Percentiles rank a stretch among this genome's conserved stretches.
Conservation (phyloP, 2,888 invertebrate species). For the Hipparchia semele region DNA sequence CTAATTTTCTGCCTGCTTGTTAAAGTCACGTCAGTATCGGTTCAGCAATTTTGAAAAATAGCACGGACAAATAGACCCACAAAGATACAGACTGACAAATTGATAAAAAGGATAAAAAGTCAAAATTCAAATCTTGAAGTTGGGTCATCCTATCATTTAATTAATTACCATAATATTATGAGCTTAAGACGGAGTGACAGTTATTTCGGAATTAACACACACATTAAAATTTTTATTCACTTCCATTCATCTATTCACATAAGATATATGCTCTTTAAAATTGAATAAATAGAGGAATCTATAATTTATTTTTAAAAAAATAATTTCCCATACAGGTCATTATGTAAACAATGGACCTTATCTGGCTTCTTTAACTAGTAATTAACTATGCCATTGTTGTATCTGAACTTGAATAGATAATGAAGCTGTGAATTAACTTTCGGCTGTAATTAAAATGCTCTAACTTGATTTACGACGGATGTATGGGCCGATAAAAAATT, state of each 20-base stretch:
- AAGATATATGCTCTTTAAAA: not conserved
- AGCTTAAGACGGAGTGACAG: too few relatives aligned
- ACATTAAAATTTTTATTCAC: not conserved
- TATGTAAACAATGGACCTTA: constrained; percentile 28
- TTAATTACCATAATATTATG: too few relatives aligned
- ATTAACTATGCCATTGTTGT: constrained; percentile 33
- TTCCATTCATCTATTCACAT: not conserved
- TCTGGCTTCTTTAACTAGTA: constrained; percentile 31
- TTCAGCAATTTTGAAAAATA: too few relatives aligned
- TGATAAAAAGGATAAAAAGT: too few relatives aligned
- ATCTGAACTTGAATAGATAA: constrained; percentile 31
- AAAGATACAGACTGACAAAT: too few relatives aligned
- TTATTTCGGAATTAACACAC: too few relatives aligned
- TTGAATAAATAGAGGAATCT: not conserved
- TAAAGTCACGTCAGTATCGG: too few relatives aligned
- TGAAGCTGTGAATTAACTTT: constrained; percentile 31
- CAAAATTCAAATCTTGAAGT: too few relatives aligned
- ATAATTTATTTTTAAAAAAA: not conserved
- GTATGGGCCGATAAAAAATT: constrained; percentile 17
- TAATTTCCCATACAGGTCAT: constrained; percentile 7
- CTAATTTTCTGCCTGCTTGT: too few relatives aligned
- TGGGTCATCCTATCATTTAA: too few relatives aligned
- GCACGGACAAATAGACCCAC: too few relatives aligned
- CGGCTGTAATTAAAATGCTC: constrained; percentile 30
- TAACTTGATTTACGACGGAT: constrained; percentile 30